Percentiles rank a stretch among this genome's conserved stretches.
These are phyloP conservation scores for Drosophila formosana DNA, from an alignment of 2,888 invertebrate species.

Conservation along the genomic window DNA sequence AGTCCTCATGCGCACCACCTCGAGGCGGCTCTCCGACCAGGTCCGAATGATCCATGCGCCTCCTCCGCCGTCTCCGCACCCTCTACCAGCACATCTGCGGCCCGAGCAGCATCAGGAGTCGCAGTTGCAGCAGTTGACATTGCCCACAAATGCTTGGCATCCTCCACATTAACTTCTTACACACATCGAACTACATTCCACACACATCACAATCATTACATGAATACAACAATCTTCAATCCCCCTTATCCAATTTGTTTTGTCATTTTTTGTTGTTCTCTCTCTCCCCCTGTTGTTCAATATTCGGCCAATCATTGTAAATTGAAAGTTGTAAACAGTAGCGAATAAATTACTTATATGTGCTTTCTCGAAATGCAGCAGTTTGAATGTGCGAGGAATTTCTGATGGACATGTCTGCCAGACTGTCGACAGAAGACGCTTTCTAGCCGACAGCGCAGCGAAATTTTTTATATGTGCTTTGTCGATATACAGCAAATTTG, in stretches of 20 bases:
- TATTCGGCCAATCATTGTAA: conserved; percentile 59
- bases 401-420: too few species aligned
- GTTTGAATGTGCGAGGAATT: background rate
- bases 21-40: conserved; percentile 64
- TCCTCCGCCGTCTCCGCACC: background rate
- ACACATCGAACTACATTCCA: background rate
- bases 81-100: background rate
- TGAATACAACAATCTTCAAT: background rate
- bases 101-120: background rate
- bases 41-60: background rate
- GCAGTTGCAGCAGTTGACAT: background rate
- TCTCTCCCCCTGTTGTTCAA: background rate
- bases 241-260: background rate
- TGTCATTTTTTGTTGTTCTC: conserved; percentile 4
- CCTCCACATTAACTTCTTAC: conserved; percentile 2
- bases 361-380: conserved; percentile 28
- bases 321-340: conserved; percentile 60
- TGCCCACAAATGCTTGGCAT: conserved; percentile 10
- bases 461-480: too few species aligned
- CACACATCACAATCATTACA: background rate
- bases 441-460: too few species aligned
- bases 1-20: conserved; percentile 55
- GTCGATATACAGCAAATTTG: too few species aligned
- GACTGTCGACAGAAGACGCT: too few species aligned
- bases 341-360: conserved; percentile 34